Conservation (phyloP, 2,113 vertebrate species). For the Siniperca knerii region DNA sequence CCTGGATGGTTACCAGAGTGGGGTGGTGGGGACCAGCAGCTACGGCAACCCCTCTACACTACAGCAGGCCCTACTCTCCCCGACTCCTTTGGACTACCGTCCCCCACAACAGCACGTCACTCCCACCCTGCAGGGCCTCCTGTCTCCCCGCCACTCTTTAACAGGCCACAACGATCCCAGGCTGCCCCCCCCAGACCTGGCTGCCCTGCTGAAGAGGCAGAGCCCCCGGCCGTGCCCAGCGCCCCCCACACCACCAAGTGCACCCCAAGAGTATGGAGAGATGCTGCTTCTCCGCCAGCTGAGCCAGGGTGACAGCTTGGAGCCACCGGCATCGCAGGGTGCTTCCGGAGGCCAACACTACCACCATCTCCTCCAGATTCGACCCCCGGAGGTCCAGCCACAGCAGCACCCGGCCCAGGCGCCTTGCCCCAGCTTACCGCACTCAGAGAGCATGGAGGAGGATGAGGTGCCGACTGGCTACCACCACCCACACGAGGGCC, state of each 20-base stretch:
- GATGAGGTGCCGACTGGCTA: constrained; percentile 88
- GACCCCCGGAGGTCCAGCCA: constrained; percentile 81
- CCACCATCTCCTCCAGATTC: constrained; percentile 94
- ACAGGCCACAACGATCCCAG: constrained; percentile 93
- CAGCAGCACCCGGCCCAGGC: constrained; percentile 76
- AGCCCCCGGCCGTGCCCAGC: constrained; percentile 79
- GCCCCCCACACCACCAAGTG: constrained; percentile 67
- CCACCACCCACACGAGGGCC: constrained; percentile 84
- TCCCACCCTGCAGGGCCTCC: constrained; percentile 95
- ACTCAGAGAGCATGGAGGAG: constrained; percentile 99
- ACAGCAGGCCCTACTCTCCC: constrained; percentile 97
- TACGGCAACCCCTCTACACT: constrained; percentile 89
- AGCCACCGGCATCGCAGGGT: constrained; percentile 78
- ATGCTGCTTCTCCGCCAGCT: constrained; percentile 91
- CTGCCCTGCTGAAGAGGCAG: constrained; percentile 92
- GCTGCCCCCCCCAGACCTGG: constrained; percentile 92
- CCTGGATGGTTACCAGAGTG: constrained; percentile 87
- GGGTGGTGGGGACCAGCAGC: constrained; percentile 71
- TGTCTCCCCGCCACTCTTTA: constrained; percentile 96
- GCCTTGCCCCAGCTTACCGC: constrained; percentile 82
- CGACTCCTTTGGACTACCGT: constrained; percentile 94
- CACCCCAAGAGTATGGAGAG: constrained; percentile 89
- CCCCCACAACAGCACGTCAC: constrained; percentile 92
- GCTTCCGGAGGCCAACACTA: constrained; percentile 86
- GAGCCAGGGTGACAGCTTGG: constrained; percentile 89